A percentile compares a stretch with the other conserved stretches of the same genome.
These are phyloP conservation scores for Petroica traversi DNA, from an alignment of 2,113 vertebrate species.

Conservation along the genomic window DNA sequence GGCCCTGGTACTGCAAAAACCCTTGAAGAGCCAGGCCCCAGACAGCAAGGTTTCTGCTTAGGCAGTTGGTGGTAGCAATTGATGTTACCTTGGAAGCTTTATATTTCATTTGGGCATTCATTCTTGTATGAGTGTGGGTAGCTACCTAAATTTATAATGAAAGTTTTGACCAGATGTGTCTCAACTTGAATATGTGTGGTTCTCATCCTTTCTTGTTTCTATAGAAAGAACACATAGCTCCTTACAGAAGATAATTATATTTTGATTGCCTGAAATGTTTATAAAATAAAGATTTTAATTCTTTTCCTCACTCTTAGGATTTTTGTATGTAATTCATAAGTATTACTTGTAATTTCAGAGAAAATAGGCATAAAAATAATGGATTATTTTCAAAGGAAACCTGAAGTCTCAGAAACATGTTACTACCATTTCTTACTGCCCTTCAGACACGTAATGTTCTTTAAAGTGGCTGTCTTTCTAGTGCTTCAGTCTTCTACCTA, in stretches of 20 bases:
- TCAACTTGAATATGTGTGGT: not conserved
- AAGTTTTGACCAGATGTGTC: not conserved
- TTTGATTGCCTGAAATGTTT: not conserved
- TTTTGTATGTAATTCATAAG: not conserved
- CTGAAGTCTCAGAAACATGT: not conserved
- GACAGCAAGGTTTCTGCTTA: not conserved
- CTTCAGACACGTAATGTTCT: not conserved
- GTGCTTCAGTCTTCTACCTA: not conserved
- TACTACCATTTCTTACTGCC: not conserved
- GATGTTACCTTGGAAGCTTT: not conserved
- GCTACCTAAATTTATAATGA: not conserved
- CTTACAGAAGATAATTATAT: not conserved
- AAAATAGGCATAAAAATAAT: not conserved
- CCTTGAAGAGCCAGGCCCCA: not conserved
- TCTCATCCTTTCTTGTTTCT: not conserved
- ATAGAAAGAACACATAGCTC: not conserved
- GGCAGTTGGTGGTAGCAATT: not conserved
- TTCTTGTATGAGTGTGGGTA: not conserved
- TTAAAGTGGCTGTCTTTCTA: not conserved
- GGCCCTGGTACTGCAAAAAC: not conserved
- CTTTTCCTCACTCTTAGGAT: not conserved
- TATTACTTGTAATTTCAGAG: not conserved
- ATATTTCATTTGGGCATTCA: not conserved
- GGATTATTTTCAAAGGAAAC: not conserved
- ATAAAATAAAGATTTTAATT: not conserved